Conservation (phyloP, 2,113 vertebrate species). For the Scortum barcoo region DNA sequence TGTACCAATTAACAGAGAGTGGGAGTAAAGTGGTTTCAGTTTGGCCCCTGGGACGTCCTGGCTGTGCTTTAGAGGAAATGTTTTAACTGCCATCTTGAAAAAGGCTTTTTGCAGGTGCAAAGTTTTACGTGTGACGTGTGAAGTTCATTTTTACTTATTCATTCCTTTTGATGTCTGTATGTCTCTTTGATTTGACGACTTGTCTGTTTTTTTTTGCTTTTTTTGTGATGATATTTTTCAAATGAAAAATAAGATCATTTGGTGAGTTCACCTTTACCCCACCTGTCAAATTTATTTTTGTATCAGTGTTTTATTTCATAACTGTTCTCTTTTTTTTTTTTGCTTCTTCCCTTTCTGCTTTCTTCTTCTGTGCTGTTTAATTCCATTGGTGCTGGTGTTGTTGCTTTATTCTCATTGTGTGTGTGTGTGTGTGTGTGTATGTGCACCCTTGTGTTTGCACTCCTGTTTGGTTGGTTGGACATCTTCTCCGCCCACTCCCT, state of each 20-base stretch:
- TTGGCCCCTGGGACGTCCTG: no score
- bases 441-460: slow-evolving; percentile 36
- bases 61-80: neutral
- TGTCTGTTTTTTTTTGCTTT: neutral
- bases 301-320: slow-evolving; percentile 19
- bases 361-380: slow-evolving; percentile 30
- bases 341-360: slow-evolving; percentile 39
- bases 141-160: neutral
- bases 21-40: neutral
- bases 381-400: slow-evolving; percentile 41
- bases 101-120: neutral
- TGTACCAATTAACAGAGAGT: neutral
- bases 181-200: slow-evolving; percentile 8
- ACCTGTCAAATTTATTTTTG: slow-evolving; percentile 18
- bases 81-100: neutral
- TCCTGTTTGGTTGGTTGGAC: slow-evolving; percentile 31
- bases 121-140: neutral
- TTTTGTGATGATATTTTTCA: slow-evolving; percentile 13
- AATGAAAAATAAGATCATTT: slow-evolving; percentile 20
- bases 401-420: slow-evolving; percentile 17
- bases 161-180: neutral
- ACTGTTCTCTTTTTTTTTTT: neutral
- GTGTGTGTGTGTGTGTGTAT: slow-evolving; percentile 13
- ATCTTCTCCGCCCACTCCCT: slow-evolving; percentile 42
- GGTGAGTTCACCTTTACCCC: slow-evolving; percentile 12